Evolutionary conservation across 2,888 invertebrate genomes (phyloP), one percentile per base, ranked within the genome.

Genomic region (Melolontha melolontha): DNA sequence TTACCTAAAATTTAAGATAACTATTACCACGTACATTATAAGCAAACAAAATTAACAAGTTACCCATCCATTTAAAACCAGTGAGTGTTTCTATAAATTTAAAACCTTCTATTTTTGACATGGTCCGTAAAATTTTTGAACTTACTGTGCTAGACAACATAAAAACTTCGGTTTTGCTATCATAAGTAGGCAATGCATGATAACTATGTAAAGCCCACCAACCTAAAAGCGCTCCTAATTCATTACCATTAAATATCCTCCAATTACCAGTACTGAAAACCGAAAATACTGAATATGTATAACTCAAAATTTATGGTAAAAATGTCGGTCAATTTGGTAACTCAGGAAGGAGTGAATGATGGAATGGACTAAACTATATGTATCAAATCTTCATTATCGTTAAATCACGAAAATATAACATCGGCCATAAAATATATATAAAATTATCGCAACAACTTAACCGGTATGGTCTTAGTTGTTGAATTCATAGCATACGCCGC

Each of bases 51-150:
- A 29, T 5, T 29, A 34, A 34, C 1, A 10, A 34, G 7, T 81
- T 71, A 85, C 96, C 98, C 95, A 99, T 97, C 98, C 98, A 99
- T 80, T 99, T 99, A 81, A 99, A 99, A 0, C 99, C 99, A 0
- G 99, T 99, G 63, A 99, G 86, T 0, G 99, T 98, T 84, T 98
- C 97, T 71, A 87, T 82, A 72, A 90, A 89, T 75, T 90, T 87
- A 67, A 92, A 92, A 2, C 94, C 97, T 79, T 94, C 93, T 0
- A 86, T 87, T 51, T 87, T 85, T 0, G 93, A 91, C 80, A 99
- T 93, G 0, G 96, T 89, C 29, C 88, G 85, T 52, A 98, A 85
- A 81, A 99, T 95, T 85, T 96, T 97, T 12, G 98, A 98, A 71
- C 98, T 98, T 40, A 99, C 99, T 1, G 98, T 94, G 78, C 97